Evolutionary conservation across 2,797 vertebrate species (phyloP).

Genomic region (Schizothorax lantsangensis): DNA sequence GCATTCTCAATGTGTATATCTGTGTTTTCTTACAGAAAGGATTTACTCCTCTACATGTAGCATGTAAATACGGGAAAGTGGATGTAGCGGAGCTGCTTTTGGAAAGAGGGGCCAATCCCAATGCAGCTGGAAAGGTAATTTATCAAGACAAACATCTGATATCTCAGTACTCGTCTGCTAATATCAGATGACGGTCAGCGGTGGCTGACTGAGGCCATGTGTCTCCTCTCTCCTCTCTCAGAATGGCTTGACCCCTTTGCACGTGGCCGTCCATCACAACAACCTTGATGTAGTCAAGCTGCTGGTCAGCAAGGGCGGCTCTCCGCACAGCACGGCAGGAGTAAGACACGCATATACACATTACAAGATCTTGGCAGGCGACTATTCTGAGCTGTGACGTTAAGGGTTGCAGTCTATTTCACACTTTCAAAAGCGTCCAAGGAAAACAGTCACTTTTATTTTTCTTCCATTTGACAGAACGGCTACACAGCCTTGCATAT

Average conservation of each 20-base stretch:
- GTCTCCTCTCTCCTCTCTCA: slow-evolving; percentile 65
- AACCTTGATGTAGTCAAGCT: slow-evolving; percentile 95
- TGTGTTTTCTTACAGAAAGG: slow-evolving; percentile 86
- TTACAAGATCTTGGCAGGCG: background rate
- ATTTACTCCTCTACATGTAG: slow-evolving; percentile 96
- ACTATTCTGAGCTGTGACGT: slow-evolving; percentile 4
- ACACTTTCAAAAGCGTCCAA: background rate
- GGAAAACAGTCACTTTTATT: background rate
- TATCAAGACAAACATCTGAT: slow-evolving; percentile 29
- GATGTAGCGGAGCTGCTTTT: slow-evolving; percentile 89
- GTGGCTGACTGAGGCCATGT: slow-evolving; percentile 31
- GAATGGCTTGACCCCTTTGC: slow-evolving; percentile 94
- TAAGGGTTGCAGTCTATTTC: background rate
- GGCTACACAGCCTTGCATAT: slow-evolving; percentile 97
- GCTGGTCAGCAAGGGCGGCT: slow-evolving; percentile 92
- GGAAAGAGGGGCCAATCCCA: slow-evolving; percentile 86
- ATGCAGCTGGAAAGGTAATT: slow-evolving; percentile 88
- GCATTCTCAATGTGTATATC: background rate
- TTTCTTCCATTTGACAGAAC: slow-evolving; percentile 78
- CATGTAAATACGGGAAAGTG: slow-evolving; percentile 94
- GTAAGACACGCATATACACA: slow-evolving; percentile 78
- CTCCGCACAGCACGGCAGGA: slow-evolving; percentile 91
- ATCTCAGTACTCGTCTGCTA: slow-evolving; percentile 17
- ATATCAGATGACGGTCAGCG: slow-evolving; percentile 58
- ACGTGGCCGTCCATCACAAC: slow-evolving; percentile 97